These are phyloP conservation scores for Nyleta sp. DNA, from an alignment of 2,888 invertebrate genomes.

Conservation along the genomic window DNA sequence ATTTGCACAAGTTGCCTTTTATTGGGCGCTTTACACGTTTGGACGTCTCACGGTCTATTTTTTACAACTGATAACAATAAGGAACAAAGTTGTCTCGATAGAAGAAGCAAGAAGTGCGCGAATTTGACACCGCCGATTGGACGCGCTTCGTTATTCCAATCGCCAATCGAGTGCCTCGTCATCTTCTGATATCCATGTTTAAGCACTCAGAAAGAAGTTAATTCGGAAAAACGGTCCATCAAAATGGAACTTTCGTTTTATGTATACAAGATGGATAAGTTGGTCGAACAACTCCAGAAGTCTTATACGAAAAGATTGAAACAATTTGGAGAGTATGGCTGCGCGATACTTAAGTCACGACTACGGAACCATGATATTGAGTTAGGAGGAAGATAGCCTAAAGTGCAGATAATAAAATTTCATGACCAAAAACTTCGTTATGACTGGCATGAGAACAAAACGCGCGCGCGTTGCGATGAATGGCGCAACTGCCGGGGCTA, in stretches of 20 bases:
- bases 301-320: slow-evolving; percentile 63
- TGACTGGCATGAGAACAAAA: slow-evolving; percentile 73
- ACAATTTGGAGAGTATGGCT: slow-evolving; percentile 66
- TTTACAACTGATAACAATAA: too few relatives aligned
- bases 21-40: slow-evolving; percentile 20
- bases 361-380: slow-evolving; percentile 79
- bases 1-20: slow-evolving; percentile 39
- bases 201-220: too few relatives aligned
- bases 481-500: slow-evolving; percentile 58
- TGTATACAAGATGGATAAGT: slow-evolving; percentile 59
- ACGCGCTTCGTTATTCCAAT: too few relatives aligned
- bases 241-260: slow-evolving; percentile 49
- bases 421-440: slow-evolving; percentile 81
- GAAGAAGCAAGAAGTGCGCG: too few relatives aligned
- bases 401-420: slow-evolving; percentile 81
- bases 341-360: slow-evolving; percentile 76
- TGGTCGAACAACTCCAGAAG: slow-evolving; percentile 60
- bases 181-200: too few relatives aligned
- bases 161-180: too few relatives aligned
- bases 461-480: slow-evolving; percentile 61
- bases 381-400: slow-evolving; percentile 76
- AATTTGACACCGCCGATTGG: too few relatives aligned
- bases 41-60: neutral
- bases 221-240: slow-evolving; percentile 39
- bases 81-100: too few relatives aligned